A percentile compares a stretch with the other conserved stretches of the same genome.
These are phyloP conservation scores for Drosophila atripex DNA, from an alignment of 2,888 invertebrate species.

Conservation along the genomic window DNA sequence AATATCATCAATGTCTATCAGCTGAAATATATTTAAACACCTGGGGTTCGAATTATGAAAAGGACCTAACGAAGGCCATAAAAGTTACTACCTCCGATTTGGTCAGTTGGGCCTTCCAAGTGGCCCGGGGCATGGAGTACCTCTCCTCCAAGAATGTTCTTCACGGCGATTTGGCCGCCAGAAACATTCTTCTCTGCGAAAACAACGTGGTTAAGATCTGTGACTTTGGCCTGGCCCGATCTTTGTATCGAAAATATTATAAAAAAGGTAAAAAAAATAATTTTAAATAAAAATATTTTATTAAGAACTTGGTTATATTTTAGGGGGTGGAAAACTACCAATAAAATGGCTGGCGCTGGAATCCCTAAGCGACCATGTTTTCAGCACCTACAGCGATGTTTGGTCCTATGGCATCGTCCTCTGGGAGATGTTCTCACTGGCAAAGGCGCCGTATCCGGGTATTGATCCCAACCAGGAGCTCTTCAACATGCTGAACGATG, in stretches of 20 bases:
- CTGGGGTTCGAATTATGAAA: constrained; percentile 91
- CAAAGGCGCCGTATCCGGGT: constrained; percentile 93
- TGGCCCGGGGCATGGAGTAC: constrained; percentile 97
- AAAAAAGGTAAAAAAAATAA: constrained; percentile 89
- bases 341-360: constrained; percentile 98
- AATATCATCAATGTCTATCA: constrained; percentile 81
- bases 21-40: constrained; percentile 86
- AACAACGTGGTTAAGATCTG: constrained; percentile 97
- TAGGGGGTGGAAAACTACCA: constrained; percentile 88
- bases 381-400: constrained; percentile 97
- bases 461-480: constrained; percentile 90
- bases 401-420: constrained; percentile 96
- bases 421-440: constrained; percentile 95
- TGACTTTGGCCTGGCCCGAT: constrained; percentile 97
- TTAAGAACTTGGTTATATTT: not conserved
- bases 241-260: constrained; percentile 95
- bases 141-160: constrained; percentile 93
- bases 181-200: constrained; percentile 95
- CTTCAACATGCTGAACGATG: constrained; percentile 90
- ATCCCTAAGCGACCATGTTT: constrained; percentile 94
- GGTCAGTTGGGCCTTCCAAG: constrained; percentile 95
- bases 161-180: constrained; percentile 94
- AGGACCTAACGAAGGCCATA: constrained; percentile 87
- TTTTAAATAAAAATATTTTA: too few relatives aligned
- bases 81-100: constrained; percentile 93